These are phyloP conservation scores for Pogona vitticeps DNA, from an alignment of 2,113 vertebrate genomes.

Conservation along the genomic window DNA sequence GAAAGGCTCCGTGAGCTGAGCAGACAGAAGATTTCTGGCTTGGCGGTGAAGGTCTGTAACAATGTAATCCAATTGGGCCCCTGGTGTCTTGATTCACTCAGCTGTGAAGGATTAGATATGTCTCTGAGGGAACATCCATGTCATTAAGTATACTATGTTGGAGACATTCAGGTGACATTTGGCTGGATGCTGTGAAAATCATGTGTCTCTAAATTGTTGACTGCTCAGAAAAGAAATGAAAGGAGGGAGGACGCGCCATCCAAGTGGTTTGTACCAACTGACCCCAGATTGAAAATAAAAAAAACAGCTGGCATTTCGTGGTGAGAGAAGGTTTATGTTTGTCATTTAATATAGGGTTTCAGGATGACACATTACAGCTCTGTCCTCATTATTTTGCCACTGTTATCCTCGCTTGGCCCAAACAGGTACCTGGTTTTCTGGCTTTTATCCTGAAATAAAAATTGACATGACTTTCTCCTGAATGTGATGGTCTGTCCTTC, in stretches of 20 bases:
- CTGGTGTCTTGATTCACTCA: constrained; percentile 30
- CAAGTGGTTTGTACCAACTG: background rate
- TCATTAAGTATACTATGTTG: constrained; percentile 4
- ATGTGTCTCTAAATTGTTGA: constrained; percentile 8
- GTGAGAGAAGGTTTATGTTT: constrained; percentile 1
- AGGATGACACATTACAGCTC: constrained; percentile 5
- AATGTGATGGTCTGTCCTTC: background rate
- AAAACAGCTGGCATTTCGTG: background rate
- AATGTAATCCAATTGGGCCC: constrained; percentile 24
- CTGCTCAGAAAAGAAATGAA: background rate
- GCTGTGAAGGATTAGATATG: constrained; percentile 48
- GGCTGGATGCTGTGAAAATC: constrained; percentile 34
- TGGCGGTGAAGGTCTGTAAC: constrained; percentile 1
- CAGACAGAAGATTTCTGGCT: constrained; percentile 22
- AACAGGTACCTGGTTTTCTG: background rate
- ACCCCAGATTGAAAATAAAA: background rate
- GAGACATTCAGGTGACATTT: constrained; percentile 38
- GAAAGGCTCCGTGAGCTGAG: constrained; percentile 28
- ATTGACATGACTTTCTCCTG: background rate
- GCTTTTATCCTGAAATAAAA: background rate
- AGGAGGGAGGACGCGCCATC: background rate
- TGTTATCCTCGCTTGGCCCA: background rate
- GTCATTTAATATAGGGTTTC: constrained; percentile 7
- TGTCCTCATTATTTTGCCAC: background rate
- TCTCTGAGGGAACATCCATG: constrained; percentile 32